Base-by-base conservation (phyloP, 2,113 vertebrate species). In the Dolichallabes microphthalmus region DNA sequence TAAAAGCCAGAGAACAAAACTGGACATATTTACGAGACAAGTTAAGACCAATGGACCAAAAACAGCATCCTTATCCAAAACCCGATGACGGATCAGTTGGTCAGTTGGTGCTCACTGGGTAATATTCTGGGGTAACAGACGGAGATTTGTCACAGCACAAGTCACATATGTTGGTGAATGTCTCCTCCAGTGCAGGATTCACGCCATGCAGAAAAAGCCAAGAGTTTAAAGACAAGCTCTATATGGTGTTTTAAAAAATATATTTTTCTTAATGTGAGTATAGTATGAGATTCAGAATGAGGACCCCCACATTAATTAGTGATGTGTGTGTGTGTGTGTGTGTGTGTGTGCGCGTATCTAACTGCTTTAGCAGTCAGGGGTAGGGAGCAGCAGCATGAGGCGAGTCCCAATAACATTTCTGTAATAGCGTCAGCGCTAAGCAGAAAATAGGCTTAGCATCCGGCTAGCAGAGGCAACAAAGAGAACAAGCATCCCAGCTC, bases 391-490 rank as follows among this genome's bases (percentile, higher is more conserved):
- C 94, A 92, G 96, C 92, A 92, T 92, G 94, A 88, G 93, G 74
- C 93, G 94, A 94, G 89, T 91, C 90, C 94, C 88, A 95, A 91
- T 93, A 93, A 93, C 92, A 95, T 90, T 95, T 96, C 95, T 78
- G 89, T 93, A 93, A 95, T 94, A 92, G 94, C 92, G 89, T 93
- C 86, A 93, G 94, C 93, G 91, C 90, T 96, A 96, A 97, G 96
- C 95, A 96, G 96, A 98, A 97, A 97, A 98, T 96, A 96, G 96
- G 96, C 96, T 97, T 98, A 97, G 92, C 92, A 92, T 94, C 93
- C 90, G 95, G 93, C 95, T 95, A 92, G 94, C 93, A 91, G 92
- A 91, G 89, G 92, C 95, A 95, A 97, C 92, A 96, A 96, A 95
- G 92, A 93, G 92, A 95, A 95, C 93, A 94, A 90, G 93, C 92